phyloP scores from a whole-genome alignment of 2,888 invertebrate genomes.

The Lasioglossum pauxillum region DNA sequence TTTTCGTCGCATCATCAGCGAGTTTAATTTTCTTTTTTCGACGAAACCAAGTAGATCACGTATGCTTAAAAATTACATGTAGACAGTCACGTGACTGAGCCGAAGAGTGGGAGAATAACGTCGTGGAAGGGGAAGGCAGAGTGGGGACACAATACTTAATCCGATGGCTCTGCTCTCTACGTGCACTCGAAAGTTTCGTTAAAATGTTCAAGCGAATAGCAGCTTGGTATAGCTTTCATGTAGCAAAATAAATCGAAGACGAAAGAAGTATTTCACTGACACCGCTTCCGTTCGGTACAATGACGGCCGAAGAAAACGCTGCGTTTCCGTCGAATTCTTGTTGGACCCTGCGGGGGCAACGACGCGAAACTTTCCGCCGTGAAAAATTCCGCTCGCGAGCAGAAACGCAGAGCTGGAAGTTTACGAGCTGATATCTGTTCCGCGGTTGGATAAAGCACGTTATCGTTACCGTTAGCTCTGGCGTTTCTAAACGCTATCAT shows the following conservation, averaged over 20 bases:
- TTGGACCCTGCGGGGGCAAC: background rate
- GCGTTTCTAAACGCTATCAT: constrained; percentile 36
- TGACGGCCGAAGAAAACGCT: background rate
- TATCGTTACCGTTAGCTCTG: constrained; percentile 59
- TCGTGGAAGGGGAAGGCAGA: background rate
- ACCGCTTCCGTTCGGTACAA: background rate
- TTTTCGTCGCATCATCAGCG: too few relatives aligned
- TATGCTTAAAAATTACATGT: too few relatives aligned
- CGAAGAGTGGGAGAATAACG: too few relatives aligned
- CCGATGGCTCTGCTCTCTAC: too few relatives aligned
- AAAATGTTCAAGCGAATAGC: background rate
- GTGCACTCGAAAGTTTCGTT: background rate
- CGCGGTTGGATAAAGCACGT: constrained; percentile 56
- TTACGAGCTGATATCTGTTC: constrained; percentile 50
- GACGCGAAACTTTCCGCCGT: constrained; percentile 33
- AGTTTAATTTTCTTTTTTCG: background rate
- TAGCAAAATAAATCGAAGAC: background rate
- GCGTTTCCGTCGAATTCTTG: constrained; percentile 24
- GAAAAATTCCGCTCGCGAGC: constrained; percentile 29
- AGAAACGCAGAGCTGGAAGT: constrained; percentile 35
- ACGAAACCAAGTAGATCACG: background rate
- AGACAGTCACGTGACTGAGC: too few relatives aligned
- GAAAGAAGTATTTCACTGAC: background rate
- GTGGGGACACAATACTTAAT: background rate
- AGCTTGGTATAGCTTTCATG: background rate